Percentiles rank a stretch among this genome's conserved stretches.
Evolutionary conservation across 2,797 vertebrate species (phyloP).

Genomic region (Poecilia gillii): DNA sequence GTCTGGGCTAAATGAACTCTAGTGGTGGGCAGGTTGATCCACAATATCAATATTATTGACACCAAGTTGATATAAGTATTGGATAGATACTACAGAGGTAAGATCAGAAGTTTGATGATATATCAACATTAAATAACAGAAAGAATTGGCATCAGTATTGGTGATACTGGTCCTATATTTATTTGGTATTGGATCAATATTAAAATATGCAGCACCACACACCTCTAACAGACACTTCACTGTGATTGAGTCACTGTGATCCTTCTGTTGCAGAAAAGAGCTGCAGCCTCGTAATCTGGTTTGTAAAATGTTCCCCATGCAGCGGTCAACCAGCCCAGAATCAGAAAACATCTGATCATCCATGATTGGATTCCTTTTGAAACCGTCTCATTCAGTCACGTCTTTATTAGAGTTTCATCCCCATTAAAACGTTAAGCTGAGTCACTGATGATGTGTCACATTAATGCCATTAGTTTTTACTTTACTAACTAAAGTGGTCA

Average conservation of each 20-base stretch:
- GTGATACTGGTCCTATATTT: too few relatives aligned
- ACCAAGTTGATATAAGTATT: too few relatives aligned
- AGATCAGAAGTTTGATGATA: too few relatives aligned
- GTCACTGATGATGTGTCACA: slow-evolving; percentile 39
- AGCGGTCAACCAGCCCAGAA: not conserved
- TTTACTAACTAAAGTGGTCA: slow-evolving; percentile 47
- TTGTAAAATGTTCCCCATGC: not conserved
- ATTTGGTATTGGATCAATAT: too few relatives aligned
- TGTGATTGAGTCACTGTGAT: not conserved
- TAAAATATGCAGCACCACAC: too few relatives aligned
- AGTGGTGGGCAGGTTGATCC: too few relatives aligned
- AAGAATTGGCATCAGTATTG: too few relatives aligned
- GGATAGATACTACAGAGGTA: too few relatives aligned
- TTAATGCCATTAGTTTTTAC: slow-evolving; percentile 37
- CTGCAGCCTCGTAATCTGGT: not conserved
- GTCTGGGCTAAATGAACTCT: not conserved
- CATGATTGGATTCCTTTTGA: not conserved
- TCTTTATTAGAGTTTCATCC: slow-evolving; percentile 2
- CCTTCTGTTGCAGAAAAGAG: not conserved
- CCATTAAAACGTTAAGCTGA: slow-evolving; percentile 6
- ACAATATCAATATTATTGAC: too few relatives aligned
- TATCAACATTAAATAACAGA: too few relatives aligned
- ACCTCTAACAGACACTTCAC: not conserved
- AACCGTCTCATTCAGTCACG: not conserved
- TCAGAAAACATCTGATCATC: not conserved